Evolutionary conservation across 1,140 invertebrate genomes (phyloP), one percentile per base, ranked within the genome.

Genomic region (Achatina immaculata): DNA sequence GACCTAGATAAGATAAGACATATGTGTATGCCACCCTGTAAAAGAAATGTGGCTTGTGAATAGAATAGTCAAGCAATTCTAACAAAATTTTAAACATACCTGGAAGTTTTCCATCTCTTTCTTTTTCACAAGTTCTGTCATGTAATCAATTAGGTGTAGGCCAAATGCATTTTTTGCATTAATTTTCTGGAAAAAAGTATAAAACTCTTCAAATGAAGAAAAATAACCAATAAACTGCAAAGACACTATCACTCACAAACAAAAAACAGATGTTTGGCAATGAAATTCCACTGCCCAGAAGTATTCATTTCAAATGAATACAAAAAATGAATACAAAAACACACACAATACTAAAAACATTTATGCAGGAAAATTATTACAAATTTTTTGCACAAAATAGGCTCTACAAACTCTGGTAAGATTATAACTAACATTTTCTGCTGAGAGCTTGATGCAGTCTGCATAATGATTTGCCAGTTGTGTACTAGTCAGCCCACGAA

Each of bases 101-200:
- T 93, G 92, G 83, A 93, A 93, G 89, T 95, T 95, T 69, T 94
- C 94, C 92, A 95, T 93, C 58, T 94, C 93, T 83, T 94, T 93
- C 74, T 94, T 93, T 65, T 94, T 93, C 40, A 95, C 85, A 92
- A 95, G 93, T 34, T 94, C 93, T 7, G 94, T 92, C 93, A 97
- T 95, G 85, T 95, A 95, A 87, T 96, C 95, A 86, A 96, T 96
- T 48, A 96, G 92, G 87, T 95, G 94, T 0, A 96, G 91, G 83
- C 94, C 94, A 92, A 96, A 97, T 0, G 95, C 95, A 94, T 96
- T 96, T 88, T 96, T 95, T 31, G 93, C 92, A 86, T 93, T 96
- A 82, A 96, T 96, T 95, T 96, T 91, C 90, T 91, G 85, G 51
- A 86, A 87, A 66, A 75, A 51, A 82, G 82, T 81, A 77, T 69